phyloP scores from a whole-genome alignment of 2,888 invertebrate genomes.

The Sinelater perroti region DNA sequence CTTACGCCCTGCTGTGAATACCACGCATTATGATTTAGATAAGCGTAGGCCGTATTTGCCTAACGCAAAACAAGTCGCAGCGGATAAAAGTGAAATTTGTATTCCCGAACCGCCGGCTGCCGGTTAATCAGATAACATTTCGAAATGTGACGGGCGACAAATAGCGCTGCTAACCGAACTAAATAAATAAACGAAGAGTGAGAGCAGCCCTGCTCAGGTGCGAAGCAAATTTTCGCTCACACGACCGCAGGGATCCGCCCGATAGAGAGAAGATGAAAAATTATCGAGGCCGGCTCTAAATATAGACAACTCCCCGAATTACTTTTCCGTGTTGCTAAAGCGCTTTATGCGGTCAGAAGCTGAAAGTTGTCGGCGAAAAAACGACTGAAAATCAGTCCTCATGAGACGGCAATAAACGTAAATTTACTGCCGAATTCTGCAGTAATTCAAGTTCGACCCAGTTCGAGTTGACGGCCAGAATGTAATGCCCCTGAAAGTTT shows the following conservation, averaged over 20 bases:
- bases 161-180: neutral
- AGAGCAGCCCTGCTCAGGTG: neutral
- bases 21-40: too few species aligned
- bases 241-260: neutral
- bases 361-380: conserved; percentile 5
- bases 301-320: conserved; percentile 7
- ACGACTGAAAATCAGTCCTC: conserved; percentile 17
- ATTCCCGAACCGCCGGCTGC: neutral
- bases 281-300: conserved; percentile 4
- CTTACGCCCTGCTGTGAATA: too few species aligned
- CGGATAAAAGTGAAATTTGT: neutral
- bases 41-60: neutral
- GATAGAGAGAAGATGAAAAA: conserved; percentile 3
- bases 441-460: conserved; percentile 21
- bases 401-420: conserved; percentile 15
- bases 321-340: conserved; percentile 3
- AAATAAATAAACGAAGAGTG: neutral
- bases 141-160: neutral
- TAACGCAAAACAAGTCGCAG: neutral
- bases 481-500: conserved; percentile 21
- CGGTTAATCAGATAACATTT: conserved; percentile 1
- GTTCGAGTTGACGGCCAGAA: conserved; percentile 13
- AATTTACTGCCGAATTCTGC: conserved; percentile 21
- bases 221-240: neutral
- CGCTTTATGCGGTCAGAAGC: conserved; percentile 7